Evolutionary conservation across 2,888 invertebrate genomes (phyloP), one percentile per base, ranked within the genome.

Genomic region (Slavum lentiscoides): DNA sequence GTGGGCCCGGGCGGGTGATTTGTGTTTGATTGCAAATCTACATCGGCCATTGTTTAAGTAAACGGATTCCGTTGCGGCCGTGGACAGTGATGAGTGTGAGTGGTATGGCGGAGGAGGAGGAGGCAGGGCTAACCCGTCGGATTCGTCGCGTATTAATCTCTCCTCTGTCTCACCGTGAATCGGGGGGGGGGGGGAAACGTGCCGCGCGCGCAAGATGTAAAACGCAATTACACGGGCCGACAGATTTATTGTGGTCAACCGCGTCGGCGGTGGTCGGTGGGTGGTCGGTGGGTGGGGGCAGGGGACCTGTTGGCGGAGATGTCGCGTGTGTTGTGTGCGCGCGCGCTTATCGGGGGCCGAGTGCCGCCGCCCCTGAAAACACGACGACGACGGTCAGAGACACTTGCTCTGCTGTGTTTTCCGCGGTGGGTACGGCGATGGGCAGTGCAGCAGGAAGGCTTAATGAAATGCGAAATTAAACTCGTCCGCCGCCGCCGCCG

Each of bases 401-500:
- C n/a, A n/a, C 49, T 49, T 15, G 49, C n/a, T 11, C 15, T n/a
- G 49, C 30, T 11, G 2, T 30, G 49, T 49, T 49, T 13, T 49
- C 19, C 19, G 55, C 4, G 4, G 55, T 4, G 19, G 4, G 55
- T 4, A 55, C 19, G 55, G 19, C 19, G 11, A 3, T 13, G 49
- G 13, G 11, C 11, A 11, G 49, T n/a, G n/a, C n/a, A 9, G 43
- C 1, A 15, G 53, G 9, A 30, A 70, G 70, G 80, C 72, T 80
- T 80, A 80, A 80, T 80, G 80, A 80, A 80, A 80, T 80, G 80
- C 80, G 80, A 80, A 80, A 80, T 80, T 80, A 72, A 80, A 80
- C 80, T 77, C 77, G 70, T 55, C 13, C 77, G 70, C 62, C 13
- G 49, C 68, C 69, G 37, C n/a, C 55, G 66, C 55, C 17, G 64